These are phyloP conservation scores for Macrostomum cliftonense DNA, from an alignment of 2,888 invertebrate species.

Conservation along the genomic window DNA sequence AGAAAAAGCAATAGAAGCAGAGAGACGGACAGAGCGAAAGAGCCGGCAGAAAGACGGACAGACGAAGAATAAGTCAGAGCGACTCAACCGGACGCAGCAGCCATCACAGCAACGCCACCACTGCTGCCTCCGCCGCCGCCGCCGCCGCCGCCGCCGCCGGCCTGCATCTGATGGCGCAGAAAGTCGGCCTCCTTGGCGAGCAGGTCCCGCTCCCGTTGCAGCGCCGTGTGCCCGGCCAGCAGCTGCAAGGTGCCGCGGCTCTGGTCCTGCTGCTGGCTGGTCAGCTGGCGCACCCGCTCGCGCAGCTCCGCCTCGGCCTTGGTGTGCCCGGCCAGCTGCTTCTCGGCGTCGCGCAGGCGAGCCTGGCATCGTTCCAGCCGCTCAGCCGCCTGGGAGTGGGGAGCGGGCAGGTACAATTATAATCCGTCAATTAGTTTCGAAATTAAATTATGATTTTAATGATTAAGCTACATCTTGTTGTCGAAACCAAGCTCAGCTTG, in stretches of 20 bases:
- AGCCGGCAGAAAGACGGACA: too few relatives aligned
- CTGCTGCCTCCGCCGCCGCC: too few relatives aligned
- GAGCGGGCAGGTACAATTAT: too few relatives aligned
- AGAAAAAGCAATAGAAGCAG: too few relatives aligned
- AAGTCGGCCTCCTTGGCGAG: constrained; percentile 29
- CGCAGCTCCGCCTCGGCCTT: constrained; percentile 29
- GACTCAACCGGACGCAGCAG: too few relatives aligned
- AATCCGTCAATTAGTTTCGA: too few relatives aligned
- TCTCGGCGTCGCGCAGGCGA: constrained; percentile 23
- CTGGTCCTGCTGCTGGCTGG: background rate
- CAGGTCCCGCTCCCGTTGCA: constrained; percentile 25
- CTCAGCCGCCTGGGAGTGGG: background rate
- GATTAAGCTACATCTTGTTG: too few relatives aligned
- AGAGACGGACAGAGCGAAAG: too few relatives aligned
- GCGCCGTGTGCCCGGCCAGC: constrained; percentile 20
- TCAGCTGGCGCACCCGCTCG: constrained; percentile 16
- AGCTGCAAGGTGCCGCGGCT: constrained; percentile 19
- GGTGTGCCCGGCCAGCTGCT: constrained; percentile 24
- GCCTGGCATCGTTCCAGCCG: constrained; percentile 18
- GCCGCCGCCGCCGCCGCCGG: constrained; percentile 1
- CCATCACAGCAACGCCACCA: too few relatives aligned
- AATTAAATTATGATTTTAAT: too few relatives aligned
- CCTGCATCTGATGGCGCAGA: constrained; percentile 21
- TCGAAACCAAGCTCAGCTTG: too few relatives aligned
- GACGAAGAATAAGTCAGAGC: too few relatives aligned